Evolutionary conservation across 2,113 vertebrate species (phyloP), one percentile per base, ranked within the genome.

Genomic region (Acanthochromis polyacanthus): DNA sequence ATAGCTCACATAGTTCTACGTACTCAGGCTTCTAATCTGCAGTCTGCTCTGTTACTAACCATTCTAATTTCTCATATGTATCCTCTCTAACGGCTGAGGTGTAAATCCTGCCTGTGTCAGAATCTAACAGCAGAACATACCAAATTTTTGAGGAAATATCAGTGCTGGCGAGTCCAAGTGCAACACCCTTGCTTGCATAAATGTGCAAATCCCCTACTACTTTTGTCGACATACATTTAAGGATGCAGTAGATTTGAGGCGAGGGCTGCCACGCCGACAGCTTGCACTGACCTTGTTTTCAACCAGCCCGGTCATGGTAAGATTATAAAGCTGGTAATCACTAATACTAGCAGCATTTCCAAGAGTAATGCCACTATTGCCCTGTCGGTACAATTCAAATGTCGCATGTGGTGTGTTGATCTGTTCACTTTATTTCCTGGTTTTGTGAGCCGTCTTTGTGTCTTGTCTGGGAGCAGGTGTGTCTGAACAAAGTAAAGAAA

Each of bases 241-340:
- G 67, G 55, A 19, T 62, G 48, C 11, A 23, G 57, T 68, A 71
- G 62, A 61, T 43, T 58, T 57, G 62, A 75, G 55, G 69, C 36
- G 22, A 71, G 12, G 43, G 25, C 20, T 70, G 52, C 53, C 46
- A 48, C n/a, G 75, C 28, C 78, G 62, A 81, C 78, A 80, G 75
- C 65, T 82, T 78, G 58, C 58, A 50, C 58, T 73, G 73, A 84
- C 67, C 68, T 79, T 57, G 48, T 85, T 75, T 82, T 77, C n/a
- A 71, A 60, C 62, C 32, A 67, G 51, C 52, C 74, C 78, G 68
- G 30, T 40, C 55, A 5, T 0, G 23, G 50, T 72, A 20, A 74
- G 64, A 80, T 81, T 63, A 83, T 36, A 75, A 81, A 76, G 69
- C 58, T 46, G 60, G 55, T 60, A 22, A 52, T 60, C 64, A 75